Base-by-base conservation (phyloP, 1,140 invertebrate genomes). In the Calosoma granatense region DNA sequence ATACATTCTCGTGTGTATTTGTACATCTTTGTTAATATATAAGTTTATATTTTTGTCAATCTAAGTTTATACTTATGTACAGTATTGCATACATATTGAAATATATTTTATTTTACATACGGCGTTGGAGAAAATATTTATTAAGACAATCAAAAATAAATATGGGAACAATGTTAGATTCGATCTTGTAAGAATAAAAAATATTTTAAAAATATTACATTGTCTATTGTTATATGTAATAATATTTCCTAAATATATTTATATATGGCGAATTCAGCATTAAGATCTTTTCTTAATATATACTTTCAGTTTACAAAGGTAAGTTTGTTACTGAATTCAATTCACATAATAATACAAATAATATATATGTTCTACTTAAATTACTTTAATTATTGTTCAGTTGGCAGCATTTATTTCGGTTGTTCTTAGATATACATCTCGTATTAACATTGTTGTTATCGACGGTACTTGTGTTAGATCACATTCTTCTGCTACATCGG, bases 381-480 rank as follows among this genome's bases (percentile, higher is more conserved):
- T n/a, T n/a, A n/a, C n/a, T n/a, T n/a, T n/a, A n/a, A n/a, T 9
- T 36, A 36, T n/a, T 36, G 26, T 36, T 36, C n/a, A 36, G 26
- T 36, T 36, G n/a, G n/a, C n/a, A n/a, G n/a, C n/a, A n/a, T n/a
- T n/a, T n/a, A n/a, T n/a, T n/a, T n/a, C n/a, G n/a, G n/a, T 36
- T 9, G 26, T 36, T 36, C 17, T 61, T 22, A 79, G 78, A 59
- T 71, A 72, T 1, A 89, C 55, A 57, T 83, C 77, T 69, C 94
- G 84, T 20, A 94, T 97, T 2, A 97, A 76, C 86, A 94, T 97
- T 23, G 87, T 88, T 0, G 91, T 94, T 47, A 96, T 84, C 67
- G 88, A 96, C 1, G 95, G 94, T 62, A 97, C 91, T 74, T 98
- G 94, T 70, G 97, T 97, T 69, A 94, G 91, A 54, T 85, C 81